Base-by-base conservation (phyloP, 2,797 vertebrate genomes). In the Syndactyla subalaris region DNA sequence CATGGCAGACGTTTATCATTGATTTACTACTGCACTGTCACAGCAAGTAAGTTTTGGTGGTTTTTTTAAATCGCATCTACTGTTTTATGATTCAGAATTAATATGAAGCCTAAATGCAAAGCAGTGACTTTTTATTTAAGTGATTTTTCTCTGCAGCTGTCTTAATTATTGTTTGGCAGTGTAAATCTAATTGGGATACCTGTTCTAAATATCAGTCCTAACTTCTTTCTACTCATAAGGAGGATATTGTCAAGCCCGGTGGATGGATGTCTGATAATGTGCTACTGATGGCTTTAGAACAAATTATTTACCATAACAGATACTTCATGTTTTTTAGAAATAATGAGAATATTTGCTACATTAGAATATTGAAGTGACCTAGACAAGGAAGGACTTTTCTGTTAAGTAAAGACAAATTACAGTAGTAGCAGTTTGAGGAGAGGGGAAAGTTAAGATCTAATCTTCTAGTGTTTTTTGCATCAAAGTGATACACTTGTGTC, bases 1-100 rank as follows among this genome's bases (percentile, higher is more conserved):
- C 99, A 34, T 99, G 99, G 99, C 99, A 99, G 96, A 99, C 99
- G 7, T 99, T 99, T 96, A 99, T 99, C 96, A 99, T 99, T 96
- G 99, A 99, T 97, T 97, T 99, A 97, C 97, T 99, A 7, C 97
- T 99, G 94, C 99, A 99, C 97, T 99, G 99, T 98, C 99, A 99
- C 97, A 99, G 99, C 99, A 99, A 99, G 99, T 99, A 97, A 98
- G 98, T 98, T 32, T 80, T 85, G 46, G 34, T 12, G 1, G 10
- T 30, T n/a, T 27, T 48, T 51, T 58, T 11, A 9, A 46, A 27
- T 74, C 17, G 8, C 20, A 17, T 73, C 16, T 32, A 4, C 89
- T 89, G 20, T 46, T 85, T 78, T 68, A 51, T 21, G 43, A 12
- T 63, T 66, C 10, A 68, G 12, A 91, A 68, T 36, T 0, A 51